Percentiles rank a stretch among this genome's conserved stretches.
These are phyloP conservation scores for Drosophila borborema DNA, from an alignment of 2,888 invertebrate species.

Conservation along the genomic window DNA sequence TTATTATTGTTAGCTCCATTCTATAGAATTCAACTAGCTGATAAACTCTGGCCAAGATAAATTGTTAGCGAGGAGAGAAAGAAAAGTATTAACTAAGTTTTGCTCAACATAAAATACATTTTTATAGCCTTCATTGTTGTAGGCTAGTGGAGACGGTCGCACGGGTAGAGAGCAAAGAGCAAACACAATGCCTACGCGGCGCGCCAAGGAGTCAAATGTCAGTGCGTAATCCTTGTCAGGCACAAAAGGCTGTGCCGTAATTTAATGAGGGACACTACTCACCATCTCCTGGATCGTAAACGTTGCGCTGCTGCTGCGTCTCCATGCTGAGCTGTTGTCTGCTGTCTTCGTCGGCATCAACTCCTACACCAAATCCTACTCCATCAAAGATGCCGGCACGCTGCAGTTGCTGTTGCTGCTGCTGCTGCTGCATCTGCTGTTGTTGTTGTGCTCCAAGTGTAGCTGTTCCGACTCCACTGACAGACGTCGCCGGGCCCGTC, in stretches of 20 bases:
- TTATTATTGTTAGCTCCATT: neutral
- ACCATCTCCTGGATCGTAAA: conserved; percentile 85
- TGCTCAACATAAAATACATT: conserved; percentile 2
- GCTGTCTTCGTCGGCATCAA: conserved; percentile 27
- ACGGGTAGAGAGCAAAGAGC: neutral
- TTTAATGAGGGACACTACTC: conserved; percentile 69
- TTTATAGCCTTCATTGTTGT: conserved; percentile 5
- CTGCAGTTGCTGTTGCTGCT: conserved; percentile 22
- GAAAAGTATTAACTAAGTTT: neutral
- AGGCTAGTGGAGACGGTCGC: conserved; percentile 12
- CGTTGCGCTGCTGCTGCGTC: conserved; percentile 62
- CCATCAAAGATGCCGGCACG: conserved; percentile 23
- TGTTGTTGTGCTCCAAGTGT: conserved; percentile 18
- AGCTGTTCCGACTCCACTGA: conserved; percentile 29
- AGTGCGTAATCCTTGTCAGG: conserved; percentile 39
- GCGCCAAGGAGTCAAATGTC: conserved; percentile 45
- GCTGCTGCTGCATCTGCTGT: conserved; percentile 21
- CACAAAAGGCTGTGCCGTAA: conserved; percentile 43
- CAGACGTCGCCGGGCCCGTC: conserved; percentile 40
- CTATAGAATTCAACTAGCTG: neutral
- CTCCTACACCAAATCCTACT: conserved; percentile 19
- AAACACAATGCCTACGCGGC: conserved; percentile 30
- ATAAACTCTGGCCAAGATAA: neutral
- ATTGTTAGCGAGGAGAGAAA: neutral
- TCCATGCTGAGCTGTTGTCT: conserved; percentile 47